These are phyloP conservation scores for Tangara arthus DNA, from an alignment of 2,797 vertebrate genomes.

Conservation along the genomic window DNA sequence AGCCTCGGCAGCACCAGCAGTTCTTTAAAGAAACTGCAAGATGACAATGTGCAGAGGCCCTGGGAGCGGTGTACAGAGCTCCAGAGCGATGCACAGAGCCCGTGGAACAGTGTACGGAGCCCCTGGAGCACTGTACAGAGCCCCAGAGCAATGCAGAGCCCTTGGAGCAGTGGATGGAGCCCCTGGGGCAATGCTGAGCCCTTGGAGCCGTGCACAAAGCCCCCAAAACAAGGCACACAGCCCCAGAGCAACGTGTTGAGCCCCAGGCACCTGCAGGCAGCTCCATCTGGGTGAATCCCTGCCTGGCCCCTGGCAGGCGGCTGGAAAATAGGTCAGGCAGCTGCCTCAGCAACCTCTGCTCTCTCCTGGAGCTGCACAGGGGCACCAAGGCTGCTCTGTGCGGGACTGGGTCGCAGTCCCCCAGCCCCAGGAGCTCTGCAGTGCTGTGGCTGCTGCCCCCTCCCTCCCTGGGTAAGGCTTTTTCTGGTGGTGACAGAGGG, in stretches of 20 bases:
- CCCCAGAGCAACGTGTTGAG: background rate
- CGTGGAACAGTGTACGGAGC: rapidly evolving
- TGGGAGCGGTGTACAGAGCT: background rate
- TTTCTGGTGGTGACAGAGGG: background rate
- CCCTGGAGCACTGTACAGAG: background rate
- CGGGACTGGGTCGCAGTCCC: background rate
- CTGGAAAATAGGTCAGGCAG: background rate
- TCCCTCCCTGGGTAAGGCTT: slow-evolving; percentile 10
- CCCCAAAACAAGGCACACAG: background rate
- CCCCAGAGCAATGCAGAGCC: background rate
- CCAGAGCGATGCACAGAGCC: background rate
- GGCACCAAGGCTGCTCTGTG: background rate
- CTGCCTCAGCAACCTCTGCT: background rate
- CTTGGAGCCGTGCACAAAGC: background rate
- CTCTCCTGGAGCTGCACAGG: background rate
- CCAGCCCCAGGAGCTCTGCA: background rate
- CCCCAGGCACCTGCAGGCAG: background rate
- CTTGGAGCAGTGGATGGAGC: background rate
- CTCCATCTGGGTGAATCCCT: background rate
- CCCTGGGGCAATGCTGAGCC: background rate
- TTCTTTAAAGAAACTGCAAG: background rate
- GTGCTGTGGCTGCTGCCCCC: rapidly evolving
- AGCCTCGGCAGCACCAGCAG: background rate
- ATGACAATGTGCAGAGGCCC: background rate
- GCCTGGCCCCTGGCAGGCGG: background rate